Evolutionary conservation across 2,888 invertebrate species (phyloP).

Genomic region (Troides helena): DNA sequence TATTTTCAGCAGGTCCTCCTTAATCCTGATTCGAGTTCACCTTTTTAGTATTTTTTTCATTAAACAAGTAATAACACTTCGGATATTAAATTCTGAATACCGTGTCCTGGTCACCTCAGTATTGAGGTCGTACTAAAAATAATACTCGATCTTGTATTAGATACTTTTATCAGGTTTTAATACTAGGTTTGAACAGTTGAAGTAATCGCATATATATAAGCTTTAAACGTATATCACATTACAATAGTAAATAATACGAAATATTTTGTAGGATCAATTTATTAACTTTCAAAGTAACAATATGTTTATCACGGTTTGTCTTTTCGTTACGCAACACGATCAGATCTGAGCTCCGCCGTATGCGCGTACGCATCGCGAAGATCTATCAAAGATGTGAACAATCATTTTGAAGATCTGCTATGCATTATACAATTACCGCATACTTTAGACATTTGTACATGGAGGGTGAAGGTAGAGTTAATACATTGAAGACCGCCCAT

Average conservation of each 20-base stretch:
- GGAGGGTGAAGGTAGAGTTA: neutral
- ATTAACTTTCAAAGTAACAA: constrained; percentile 70
- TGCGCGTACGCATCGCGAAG: constrained; percentile 40
- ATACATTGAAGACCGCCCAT: neutral
- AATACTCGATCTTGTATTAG: too few relatives aligned
- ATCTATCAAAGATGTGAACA: neutral
- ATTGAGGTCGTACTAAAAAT: too few relatives aligned
- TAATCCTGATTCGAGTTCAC: too few relatives aligned
- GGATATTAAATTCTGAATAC: too few relatives aligned
- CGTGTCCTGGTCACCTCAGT: too few relatives aligned
- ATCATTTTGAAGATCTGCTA: neutral
- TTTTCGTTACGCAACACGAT: constrained; percentile 61
- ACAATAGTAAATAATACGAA: constrained; percentile 7
- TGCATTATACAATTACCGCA: neutral
- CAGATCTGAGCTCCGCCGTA: constrained; percentile 60
- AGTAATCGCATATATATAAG: too few relatives aligned
- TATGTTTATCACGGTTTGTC: constrained; percentile 74
- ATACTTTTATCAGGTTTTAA: too few relatives aligned
- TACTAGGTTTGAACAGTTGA: too few relatives aligned
- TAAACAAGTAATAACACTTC: too few relatives aligned
- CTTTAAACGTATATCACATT: neutral
- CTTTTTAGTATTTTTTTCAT: too few relatives aligned
- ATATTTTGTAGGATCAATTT: constrained; percentile 51
- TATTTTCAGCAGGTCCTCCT: too few relatives aligned
- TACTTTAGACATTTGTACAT: neutral